A percentile compares a stretch with the other conserved stretches of the same genome.
Conservation (phyloP, 2,797 vertebrate genomes). For the Dipus sagitta region DNA sequence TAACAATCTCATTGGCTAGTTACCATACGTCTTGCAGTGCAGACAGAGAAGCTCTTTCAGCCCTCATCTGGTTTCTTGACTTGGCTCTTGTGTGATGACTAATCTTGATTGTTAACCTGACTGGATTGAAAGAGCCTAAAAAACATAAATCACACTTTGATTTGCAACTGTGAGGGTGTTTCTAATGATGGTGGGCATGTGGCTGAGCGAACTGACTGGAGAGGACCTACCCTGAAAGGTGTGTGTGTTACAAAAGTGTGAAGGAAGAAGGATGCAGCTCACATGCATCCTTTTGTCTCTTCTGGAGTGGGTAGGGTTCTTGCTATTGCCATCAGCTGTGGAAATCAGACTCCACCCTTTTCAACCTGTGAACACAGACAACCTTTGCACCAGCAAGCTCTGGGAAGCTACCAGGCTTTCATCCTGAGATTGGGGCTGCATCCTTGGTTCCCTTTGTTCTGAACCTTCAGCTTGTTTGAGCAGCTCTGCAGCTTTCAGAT, state of each 20-base stretch:
- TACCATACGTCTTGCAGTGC: background rate
- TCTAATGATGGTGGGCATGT: background rate
- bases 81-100: background rate
- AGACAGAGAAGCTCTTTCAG: background rate
- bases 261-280: background rate
- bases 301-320: background rate
- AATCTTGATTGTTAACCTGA: background rate
- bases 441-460: background rate
- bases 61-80: background rate
- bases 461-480: background rate
- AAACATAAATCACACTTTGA: background rate
- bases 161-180: background rate
- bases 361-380: background rate
- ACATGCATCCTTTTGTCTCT: background rate
- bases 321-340: too few relatives aligned
- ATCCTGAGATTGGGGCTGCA: background rate
- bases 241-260: background rate
- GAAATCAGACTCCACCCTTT: background rate
- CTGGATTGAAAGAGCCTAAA: background rate
- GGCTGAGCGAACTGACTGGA: background rate
- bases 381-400: background rate
- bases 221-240: background rate
- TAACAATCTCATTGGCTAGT: background rate
- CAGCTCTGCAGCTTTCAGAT: background rate
- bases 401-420: background rate